Base-by-base conservation (phyloP, 2,797 vertebrate genomes). In the Chelonia mydas region DNA sequence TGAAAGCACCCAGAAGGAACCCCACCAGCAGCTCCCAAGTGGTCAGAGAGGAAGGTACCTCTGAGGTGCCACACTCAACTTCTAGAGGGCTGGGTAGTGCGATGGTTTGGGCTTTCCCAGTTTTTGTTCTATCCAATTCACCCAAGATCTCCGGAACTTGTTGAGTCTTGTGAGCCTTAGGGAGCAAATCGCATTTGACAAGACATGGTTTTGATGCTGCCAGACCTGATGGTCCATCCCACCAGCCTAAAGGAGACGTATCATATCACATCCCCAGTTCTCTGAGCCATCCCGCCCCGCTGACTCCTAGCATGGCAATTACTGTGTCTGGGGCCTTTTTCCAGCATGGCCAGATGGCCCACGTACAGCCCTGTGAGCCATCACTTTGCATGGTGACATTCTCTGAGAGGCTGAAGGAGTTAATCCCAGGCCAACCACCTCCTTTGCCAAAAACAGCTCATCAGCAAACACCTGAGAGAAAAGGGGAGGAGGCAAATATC, bases 141-240 rank as follows among this genome's bases (percentile, higher is more conserved):
- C 27, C 25, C 9, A 7, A 82, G 54, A 45, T 37, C 79, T 54
- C n/a, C 5, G 27, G 51, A 55, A 8, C 23, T 27, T 9, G 0
- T 51, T 0, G 0, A 37, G 31, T 7, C 49, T 21, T 61, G 31
- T 0, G 0, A 85, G 49, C 28, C 33, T n/a, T 11, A 2, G 31
- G 17, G 4, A 54, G 65, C 31, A 61, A 59, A 5, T 81, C 37
- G 4, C 0, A 0, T 0, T 3, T 17, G 10, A 23, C 2, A 0
- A 72, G 65, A 72, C 19, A 0, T 0, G 51, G 23, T 41, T 47
- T 76, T 41, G 54, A 19, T 72, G 83, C 6, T 2, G 0, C 11
- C 2, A 50, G 74, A 25, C 61, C 72, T 53, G 13, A 81, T 17
- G 47, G 61, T 28, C 11, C 57, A 54, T 84, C 61, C 78, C 92